Evolutionary conservation across 2,888 invertebrate species (phyloP).

Genomic region (Cerastoderma edule): DNA sequence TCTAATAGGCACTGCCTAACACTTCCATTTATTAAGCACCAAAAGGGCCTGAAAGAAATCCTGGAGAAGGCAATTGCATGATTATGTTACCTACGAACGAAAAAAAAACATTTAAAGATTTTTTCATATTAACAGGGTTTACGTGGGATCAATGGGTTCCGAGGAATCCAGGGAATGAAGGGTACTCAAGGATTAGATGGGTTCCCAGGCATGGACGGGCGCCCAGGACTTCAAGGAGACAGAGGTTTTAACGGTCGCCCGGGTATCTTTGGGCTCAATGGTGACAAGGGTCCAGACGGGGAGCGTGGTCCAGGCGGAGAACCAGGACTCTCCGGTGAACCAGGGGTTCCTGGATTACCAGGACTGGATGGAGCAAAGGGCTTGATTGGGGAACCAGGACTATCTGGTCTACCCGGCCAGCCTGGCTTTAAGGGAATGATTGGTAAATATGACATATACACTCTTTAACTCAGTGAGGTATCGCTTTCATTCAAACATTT

Average conservation of each 20-base stretch:
- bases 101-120: too few relatives aligned
- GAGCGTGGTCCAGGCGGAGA: conserved; percentile 49
- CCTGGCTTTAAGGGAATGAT: conserved; percentile 47
- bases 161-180: conserved; percentile 44
- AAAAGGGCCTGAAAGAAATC: too few relatives aligned
- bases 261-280: conserved; percentile 38
- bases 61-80: too few relatives aligned
- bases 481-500: background rate
- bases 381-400: conserved; percentile 34
- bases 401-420: conserved; percentile 44
- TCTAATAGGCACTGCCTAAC: too few relatives aligned
- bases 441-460: too few relatives aligned
- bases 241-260: conserved; percentile 40
- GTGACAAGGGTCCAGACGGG: conserved; percentile 41
- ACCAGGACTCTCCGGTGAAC: conserved; percentile 65
- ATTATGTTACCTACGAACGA: too few relatives aligned
- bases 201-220: conserved; percentile 48
- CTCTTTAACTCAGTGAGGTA: too few relatives aligned
- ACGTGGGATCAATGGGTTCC: too few relatives aligned
- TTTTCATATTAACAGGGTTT: too few relatives aligned
- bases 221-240: conserved; percentile 40
- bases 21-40: too few relatives aligned
- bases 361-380: conserved; percentile 53
- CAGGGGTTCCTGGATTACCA: conserved; percentile 57
- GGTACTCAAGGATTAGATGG: conserved; percentile 62